Evolutionary conservation across 2,888 invertebrate genomes (phyloP), one percentile per base, ranked within the genome.

Genomic region (Molorchus minor): DNA sequence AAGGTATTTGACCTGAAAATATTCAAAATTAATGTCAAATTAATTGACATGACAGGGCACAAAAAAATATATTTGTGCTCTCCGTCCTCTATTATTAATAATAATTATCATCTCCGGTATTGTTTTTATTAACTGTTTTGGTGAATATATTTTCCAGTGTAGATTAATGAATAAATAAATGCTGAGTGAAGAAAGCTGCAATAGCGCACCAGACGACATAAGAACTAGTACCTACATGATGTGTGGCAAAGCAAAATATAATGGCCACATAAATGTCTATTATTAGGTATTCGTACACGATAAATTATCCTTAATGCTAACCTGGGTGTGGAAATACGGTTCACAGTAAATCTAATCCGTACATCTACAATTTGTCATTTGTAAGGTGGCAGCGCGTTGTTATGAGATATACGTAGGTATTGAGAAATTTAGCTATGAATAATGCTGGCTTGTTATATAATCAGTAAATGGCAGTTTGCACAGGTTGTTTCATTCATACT

Each of bases 291-390:
- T 41, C 41, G 49, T 49, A 56, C 49, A 43, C 43, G 20, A 56
- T 56, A 56, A 56, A 47, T 56, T 41, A 49, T 43, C 13, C 25
- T 25, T 38, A 49, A 38, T 20, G 49, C 36, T 49, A 49, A 49
- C 38, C 49, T 49, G 49, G 49, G 49, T 49, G 49, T 49, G 49
- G 49, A 49, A 49, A 38, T 49, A 25, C 43, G 36, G 36, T 38
- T 49, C 49, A 49, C n/a, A 20, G 56, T 49, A 43, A 49, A 49
- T 56, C 46, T 49, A 56, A 56, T 41, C 56, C 25, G 41, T 20
- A 49, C 56, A 56, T 56, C 56, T 36, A 43, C 40, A 49, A 56
- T 56, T 56, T 56, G 56, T 56, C 56, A 56, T 49, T 43, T 25
- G 25, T 25, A 21, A 43, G 43, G 43, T 43, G 43, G 43, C 43